Base-by-base conservation (phyloP, 2,888 invertebrate genomes). In the Salticus scenicus region DNA sequence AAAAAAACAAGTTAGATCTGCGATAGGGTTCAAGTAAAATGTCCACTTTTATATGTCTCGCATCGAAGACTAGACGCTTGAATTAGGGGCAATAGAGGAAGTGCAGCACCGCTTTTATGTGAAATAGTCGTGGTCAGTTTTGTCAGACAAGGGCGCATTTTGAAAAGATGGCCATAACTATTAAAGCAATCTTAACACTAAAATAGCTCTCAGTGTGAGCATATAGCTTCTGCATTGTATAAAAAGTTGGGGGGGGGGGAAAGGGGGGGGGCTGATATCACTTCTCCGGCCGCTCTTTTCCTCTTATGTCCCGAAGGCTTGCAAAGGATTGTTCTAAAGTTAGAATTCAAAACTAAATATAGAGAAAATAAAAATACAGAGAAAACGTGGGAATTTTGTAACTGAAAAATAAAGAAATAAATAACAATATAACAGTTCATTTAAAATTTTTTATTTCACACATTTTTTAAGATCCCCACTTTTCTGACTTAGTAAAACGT, bases 121-220 rank as follows among this genome's bases (percentile, higher is more conserved):
- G 31, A 67, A 42, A 81, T 51, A 37, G 74, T 24, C 57, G 74
- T 72, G 82, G 71, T 83, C 82, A 83, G 76, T 83, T 76, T 79
- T 33, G 63, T n/a, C 33, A 63, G 47, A 70, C 70, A 83, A 76
- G 75, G 76, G 70, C 70, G n/a, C 76, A 71, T 83, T 83, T 83
- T 71, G 66, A 83, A 83, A 75, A 71, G 64, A 28, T 51, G 57
- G 76, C 30, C 82, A 83, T 83, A 83, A 83, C 82, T 83, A 76
- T 83, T 83, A 83, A 83, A 83, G 76, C 82, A 71, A 71, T 83
- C 76, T 83, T 83, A 76, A 75, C 82, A 76, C 64, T 4, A 76
- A 83, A 83, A 83, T 83, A 76, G 82, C 64, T 71, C 37, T 71
- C n/a, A 66, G 67, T 47, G 66, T 47, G 82, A 66, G 72, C 72